Evolutionary conservation across 2,888 invertebrate genomes (phyloP).

Genomic region (Caprella mutica): DNA sequence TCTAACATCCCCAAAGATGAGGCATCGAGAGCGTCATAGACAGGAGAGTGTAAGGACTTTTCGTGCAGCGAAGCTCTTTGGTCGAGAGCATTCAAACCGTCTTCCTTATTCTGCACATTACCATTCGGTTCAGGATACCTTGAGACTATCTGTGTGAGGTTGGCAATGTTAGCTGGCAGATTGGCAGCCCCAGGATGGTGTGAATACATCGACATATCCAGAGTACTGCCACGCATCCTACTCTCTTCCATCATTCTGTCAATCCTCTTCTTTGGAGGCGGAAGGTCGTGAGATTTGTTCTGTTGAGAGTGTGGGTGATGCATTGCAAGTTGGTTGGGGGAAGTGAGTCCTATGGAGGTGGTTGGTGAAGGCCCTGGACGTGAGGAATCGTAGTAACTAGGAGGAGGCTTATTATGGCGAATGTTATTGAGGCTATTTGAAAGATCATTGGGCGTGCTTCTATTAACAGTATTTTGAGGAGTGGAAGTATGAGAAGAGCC

Average conservation of each 20-base stretch:
- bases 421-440: slow-evolving; percentile 4
- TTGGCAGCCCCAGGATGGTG: slow-evolving; percentile 15
- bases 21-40: background rate
- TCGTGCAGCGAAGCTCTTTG: background rate
- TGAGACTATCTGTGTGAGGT: slow-evolving; percentile 32
- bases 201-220: slow-evolving; percentile 7
- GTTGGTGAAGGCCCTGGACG: background rate
- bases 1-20: background rate
- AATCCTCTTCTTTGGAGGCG: slow-evolving; percentile 2
- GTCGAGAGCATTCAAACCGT: background rate
- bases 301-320: background rate
- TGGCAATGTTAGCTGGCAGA: slow-evolving; percentile 30
- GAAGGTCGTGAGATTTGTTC: slow-evolving; percentile 1
- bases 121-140: slow-evolving; percentile 29
- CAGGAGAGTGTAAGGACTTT: slow-evolving; percentile 4
- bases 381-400: background rate
- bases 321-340: slow-evolving; percentile 1
- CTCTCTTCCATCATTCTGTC: slow-evolving; percentile 1
- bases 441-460: slow-evolving; percentile 16
- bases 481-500: slow-evolving; percentile 18
- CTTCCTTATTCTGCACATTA: slow-evolving; percentile 15
- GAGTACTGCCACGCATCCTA: background rate
- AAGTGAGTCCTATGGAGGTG: background rate
- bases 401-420: background rate
- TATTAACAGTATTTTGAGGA: slow-evolving; percentile 20